Percentiles rank a stretch among this genome's conserved stretches.
Evolutionary conservation across 37 sponge, comb jelly and placozoan genomes (phyloP).

Genomic region (Ianthella basta): DNA sequence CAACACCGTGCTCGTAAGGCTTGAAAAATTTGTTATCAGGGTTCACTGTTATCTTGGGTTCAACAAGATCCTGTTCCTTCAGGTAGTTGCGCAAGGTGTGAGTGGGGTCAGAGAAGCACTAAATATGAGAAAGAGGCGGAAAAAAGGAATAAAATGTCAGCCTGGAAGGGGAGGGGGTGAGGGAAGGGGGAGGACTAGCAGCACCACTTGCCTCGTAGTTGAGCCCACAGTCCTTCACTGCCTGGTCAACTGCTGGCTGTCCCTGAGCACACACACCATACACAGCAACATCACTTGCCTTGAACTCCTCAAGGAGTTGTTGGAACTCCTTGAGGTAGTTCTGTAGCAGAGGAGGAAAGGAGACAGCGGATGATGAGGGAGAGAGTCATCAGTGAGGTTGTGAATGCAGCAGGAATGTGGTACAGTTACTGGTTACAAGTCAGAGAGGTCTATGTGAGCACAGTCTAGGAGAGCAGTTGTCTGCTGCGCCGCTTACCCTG

Average conservation of each 20-base stretch:
- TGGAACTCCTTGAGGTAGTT: constrained; percentile 88
- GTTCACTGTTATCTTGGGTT: constrained; percentile 51
- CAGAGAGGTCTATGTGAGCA: no score
- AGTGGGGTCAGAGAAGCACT: constrained; percentile 74
- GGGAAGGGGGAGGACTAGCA: not conserved
- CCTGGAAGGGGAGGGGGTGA: not conserved
- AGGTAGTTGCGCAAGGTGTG: constrained; percentile 72
- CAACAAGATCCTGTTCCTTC: constrained; percentile 46
- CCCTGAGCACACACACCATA: constrained; percentile 73
- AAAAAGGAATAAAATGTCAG: no score
- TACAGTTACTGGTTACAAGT: no score
- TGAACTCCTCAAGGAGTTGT: constrained; percentile 76
- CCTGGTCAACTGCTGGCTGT: constrained; percentile 56
- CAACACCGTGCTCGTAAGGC: constrained; percentile 71
- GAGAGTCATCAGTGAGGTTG: no score
- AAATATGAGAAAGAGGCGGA: not conserved
- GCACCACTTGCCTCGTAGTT: constrained; percentile 40
- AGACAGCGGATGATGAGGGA: not conserved
- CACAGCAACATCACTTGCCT: constrained; percentile 65
- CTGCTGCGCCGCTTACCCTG: constrained; percentile 58
- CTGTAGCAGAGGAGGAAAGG: constrained; percentile 32
- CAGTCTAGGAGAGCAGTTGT: no score
- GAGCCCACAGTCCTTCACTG: constrained; percentile 48
- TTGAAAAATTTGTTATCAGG: constrained; percentile 72
- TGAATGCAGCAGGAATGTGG: not conserved